These are phyloP conservation scores for Cepaea hortensis DNA, from an alignment of 2,888 invertebrate species.

Conservation along the genomic window DNA sequence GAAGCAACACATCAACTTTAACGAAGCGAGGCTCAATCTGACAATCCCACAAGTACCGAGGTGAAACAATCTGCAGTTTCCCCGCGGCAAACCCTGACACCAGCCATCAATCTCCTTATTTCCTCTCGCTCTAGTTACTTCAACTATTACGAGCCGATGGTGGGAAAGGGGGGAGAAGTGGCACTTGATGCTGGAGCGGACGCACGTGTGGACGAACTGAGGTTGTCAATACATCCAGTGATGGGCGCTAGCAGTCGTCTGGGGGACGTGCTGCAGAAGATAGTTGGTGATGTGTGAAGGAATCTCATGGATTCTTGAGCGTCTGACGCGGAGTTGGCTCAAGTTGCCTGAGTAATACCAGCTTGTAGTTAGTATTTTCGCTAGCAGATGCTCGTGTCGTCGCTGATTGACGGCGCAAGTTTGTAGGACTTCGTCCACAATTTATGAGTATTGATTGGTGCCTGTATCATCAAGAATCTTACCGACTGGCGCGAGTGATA, in stretches of 20 bases:
- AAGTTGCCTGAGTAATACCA: too few species aligned
- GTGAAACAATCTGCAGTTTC: background rate
- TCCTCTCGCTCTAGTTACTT: conserved; percentile 1
- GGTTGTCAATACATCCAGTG: background rate
- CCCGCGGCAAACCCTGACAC: background rate
- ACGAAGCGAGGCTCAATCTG: background rate
- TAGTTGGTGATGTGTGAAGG: too few species aligned
- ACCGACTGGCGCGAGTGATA: too few species aligned
- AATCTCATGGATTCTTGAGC: too few species aligned
- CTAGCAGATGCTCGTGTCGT: too few species aligned
- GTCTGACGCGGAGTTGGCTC: too few species aligned
- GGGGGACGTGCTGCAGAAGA: too few species aligned
- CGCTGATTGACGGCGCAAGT: too few species aligned
- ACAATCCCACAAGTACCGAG: background rate
- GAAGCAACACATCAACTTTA: background rate
- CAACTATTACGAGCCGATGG: background rate
- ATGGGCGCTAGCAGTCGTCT: background rate
- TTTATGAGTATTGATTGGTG: too few species aligned
- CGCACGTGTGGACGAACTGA: background rate
- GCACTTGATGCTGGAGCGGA: background rate
- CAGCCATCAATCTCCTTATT: background rate
- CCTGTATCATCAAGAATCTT: too few species aligned
- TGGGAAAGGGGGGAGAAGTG: background rate
- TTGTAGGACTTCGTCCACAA: too few species aligned
- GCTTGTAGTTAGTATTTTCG: too few species aligned